Evolutionary conservation across 2,797 vertebrate genomes (phyloP).

Genomic region (Diplodus sargus): DNA sequence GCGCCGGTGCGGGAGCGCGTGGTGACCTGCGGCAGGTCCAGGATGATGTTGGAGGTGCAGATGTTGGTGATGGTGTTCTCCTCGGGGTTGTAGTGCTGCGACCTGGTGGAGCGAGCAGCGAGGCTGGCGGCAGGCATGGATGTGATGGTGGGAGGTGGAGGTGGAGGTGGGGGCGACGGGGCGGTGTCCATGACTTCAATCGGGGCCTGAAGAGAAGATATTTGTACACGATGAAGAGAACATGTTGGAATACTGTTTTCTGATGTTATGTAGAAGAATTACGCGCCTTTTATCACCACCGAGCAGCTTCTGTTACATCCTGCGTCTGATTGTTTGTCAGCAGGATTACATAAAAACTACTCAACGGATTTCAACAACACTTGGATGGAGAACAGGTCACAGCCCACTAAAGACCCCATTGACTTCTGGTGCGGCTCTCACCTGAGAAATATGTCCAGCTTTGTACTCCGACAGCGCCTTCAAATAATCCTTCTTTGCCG

Average conservation of each 20-base stretch:
- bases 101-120: slow-evolving; percentile 60
- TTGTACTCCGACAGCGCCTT: slow-evolving; percentile 91
- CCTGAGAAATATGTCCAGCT: slow-evolving; percentile 87
- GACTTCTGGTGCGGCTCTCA: slow-evolving; percentile 57
- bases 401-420: too few relatives aligned
- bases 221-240: neutral
- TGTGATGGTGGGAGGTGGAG: slow-evolving; percentile 34
- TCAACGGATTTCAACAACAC: too few relatives aligned
- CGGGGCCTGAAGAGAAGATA: slow-evolving; percentile 67
- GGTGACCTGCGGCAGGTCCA: slow-evolving; percentile 86
- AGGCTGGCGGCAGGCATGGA: neutral
- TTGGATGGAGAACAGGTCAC: too few relatives aligned
- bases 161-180: slow-evolving; percentile 78
- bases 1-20: slow-evolving; percentile 84
- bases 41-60: slow-evolving; percentile 88
- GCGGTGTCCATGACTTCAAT: slow-evolving; percentile 90
- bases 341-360: too few relatives aligned
- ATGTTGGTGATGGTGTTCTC: slow-evolving; percentile 91
- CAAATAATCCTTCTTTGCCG: slow-evolving; percentile 92
- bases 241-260: neutral
- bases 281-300: too few relatives aligned
- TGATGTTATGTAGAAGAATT: too few relatives aligned
- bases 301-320: too few relatives aligned
- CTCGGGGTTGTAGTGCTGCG: slow-evolving; percentile 85
- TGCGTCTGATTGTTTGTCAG: too few relatives aligned